Base-by-base conservation (phyloP, 2,888 invertebrate genomes). In the Formica aserva region DNA sequence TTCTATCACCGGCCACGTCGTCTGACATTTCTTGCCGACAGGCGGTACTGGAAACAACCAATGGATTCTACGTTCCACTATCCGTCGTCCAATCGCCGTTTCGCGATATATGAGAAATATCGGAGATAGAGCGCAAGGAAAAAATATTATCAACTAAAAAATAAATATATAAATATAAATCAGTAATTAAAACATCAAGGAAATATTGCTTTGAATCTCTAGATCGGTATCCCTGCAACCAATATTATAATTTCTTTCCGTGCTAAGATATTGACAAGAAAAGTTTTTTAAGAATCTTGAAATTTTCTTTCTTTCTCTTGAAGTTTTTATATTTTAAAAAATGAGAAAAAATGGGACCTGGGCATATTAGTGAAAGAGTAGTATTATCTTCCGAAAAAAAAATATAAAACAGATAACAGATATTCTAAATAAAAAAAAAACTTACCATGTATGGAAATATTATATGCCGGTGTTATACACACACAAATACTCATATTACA, bases 1-100 rank as follows among this genome's bases (percentile, higher is more conserved):
- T 85, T 85, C 15, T 22, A n/a, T 71, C 38, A 66, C 85, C 85
- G 78, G 92, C 92, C 92, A 92, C 92, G 92, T 92, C 92, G 92
- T 87, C 89, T 89, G 89, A 89, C 91, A 85, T 60, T 80, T 85
- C 57, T 38, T 9, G 22, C 8, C 13, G 5, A 32, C 6, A 29
- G 32, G 82, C 52, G 60, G 60, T 13, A 86, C 18, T 29, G 66
- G 45, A 69, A 71, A 55, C 26, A 60, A 5, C 72, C 72, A 74
- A 74, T 3, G 26, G 18, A 3, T 6, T 3, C 13, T 0, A 41
- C 3, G n/a, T n/a, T 29, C 18, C 41, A 11, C 11, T 35, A 3
- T 38, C 15, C n/a, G 18, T 57, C 26, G 18, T 41, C 72, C 72
- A 74, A 74, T 74, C 72, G 13, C 5, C n/a, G 11, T 57, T 15